Evolutionary conservation across 1,140 invertebrate species (phyloP), one percentile per base, ranked within the genome.

Genomic region (Heliothis subflexa): DNA sequence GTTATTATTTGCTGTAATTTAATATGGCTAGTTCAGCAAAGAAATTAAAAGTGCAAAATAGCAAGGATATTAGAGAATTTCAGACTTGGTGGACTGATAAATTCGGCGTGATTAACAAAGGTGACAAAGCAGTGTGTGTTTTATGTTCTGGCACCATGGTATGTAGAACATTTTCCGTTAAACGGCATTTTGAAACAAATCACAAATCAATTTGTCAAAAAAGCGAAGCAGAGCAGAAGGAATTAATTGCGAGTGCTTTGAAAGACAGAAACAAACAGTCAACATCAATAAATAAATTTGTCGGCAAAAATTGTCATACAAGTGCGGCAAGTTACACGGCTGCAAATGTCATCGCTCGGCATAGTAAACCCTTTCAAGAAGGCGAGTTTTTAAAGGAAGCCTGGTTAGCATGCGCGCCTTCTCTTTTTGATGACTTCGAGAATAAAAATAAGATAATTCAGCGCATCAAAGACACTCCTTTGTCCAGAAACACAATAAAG

Each of bases 261-360:
- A 49, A 77, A 54, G 74, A 77, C 59, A 77, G 74, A 77, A 77
- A 64, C 11, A 64, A 77, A 77, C 74, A 77, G 74, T 77, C 74
- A 64, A 77, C 74, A 33, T 77, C 74, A 21, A 64, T 77, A 21
- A 77, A 14, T 64, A 77, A 66, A 77, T 77, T 64, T 77, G 74
- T 77, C 54, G 47, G 45, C 59, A 77, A 77, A 64, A 64, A 77
- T 64, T 77, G 47, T 77, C n/a, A 77, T 77, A 77, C 74, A 59
- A 77, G 59, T n/a, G 74, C 74, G 59, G 74, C 74, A 77, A 77
- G 74, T 64, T 77, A 64, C 59, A 11, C 74, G 74, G 74, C 74
- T 77, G 74, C 74, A 77, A 77, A 64, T 77, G 74, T 77, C 50
- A 72, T 72, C 33, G 70, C 70, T 55, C 49, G 50, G 70, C 70